Evolutionary conservation across 2,113 vertebrate species (phyloP), one percentile per base, ranked within the genome.

Genomic region (Dicaeum eximium): DNA sequence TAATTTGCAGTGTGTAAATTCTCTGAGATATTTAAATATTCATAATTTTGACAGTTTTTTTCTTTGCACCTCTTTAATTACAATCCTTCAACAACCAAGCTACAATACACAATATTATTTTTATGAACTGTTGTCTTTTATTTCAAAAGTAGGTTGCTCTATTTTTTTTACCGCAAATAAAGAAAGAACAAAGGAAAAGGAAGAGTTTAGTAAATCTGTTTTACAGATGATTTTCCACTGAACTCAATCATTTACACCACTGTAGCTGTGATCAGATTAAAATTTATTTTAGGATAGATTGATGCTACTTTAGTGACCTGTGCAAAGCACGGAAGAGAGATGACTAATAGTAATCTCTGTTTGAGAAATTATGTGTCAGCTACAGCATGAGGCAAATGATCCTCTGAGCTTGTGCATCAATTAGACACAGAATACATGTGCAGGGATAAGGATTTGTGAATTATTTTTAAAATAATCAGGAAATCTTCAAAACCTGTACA

Each of bases 321-420:
- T 75, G 70, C 37, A 89, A 89, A 85, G 4, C 57, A 50, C 1
- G 28, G 73, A 91, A 92, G 77, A 86, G 37, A 67, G 60, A 92
- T 81, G 80, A 92, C 56, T 88, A 87, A 75, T 65, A 71, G 25
- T 53, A 81, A 86, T 81, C 69, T 92, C 35, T 67, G 27, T 79
- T 33, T 96, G 91, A 96, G 80, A 95, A 91, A 95, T 91, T 54
- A 72, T 23, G 5, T 88, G 86, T 93, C 91, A 93, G 50, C 56
- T 92, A 80, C 30, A 84, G 35, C 25, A 44, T 11, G 33, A 92
- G 77, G 86, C 35, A 93, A 94, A 92, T 80, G 80, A 84, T 93
- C 57, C 69, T 71, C 56, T 84, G 77, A 81, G 48, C 47, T 48
- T 79, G 48, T 93, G 64, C 31, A 84, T 89, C 77, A 87, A 48